Evolutionary conservation across 2,888 invertebrate species (phyloP).

Genomic region (Pardosa pseudoannulata): DNA sequence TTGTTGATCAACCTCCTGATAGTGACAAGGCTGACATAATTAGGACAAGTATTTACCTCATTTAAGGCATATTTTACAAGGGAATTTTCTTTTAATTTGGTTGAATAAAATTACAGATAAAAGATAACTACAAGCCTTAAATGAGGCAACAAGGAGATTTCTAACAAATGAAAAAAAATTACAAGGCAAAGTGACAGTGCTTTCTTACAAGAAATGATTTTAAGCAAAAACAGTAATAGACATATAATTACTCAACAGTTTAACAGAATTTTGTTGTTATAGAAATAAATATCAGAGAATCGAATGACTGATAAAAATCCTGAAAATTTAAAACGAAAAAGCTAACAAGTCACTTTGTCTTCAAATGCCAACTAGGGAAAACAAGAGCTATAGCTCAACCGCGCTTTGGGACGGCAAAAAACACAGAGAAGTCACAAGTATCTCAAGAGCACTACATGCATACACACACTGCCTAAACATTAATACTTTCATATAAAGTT

Average conservation of each 20-base stretch:
- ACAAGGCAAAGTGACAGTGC: constrained; percentile 61
- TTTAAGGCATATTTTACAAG: constrained; percentile 50
- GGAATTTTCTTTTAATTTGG: constrained; percentile 2
- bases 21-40: constrained; percentile 64
- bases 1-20: constrained; percentile 69
- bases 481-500: constrained; percentile 68
- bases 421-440: constrained; percentile 66
- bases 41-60: constrained; percentile 63
- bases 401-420: constrained; percentile 72
- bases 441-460: constrained; percentile 68
- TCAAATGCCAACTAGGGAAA: constrained; percentile 67
- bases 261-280: too few relatives aligned
- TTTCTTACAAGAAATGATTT: neutral
- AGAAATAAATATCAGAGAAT: too few relatives aligned
- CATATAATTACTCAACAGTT: neutral
- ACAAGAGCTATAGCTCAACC: constrained; percentile 60
- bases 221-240: constrained; percentile 2
- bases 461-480: constrained; percentile 63
- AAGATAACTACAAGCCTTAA: constrained; percentile 45
- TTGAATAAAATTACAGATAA: constrained; percentile 23
- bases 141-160: constrained; percentile 52
- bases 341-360: constrained; percentile 59
- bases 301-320: too few relatives aligned
- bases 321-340: too few relatives aligned
- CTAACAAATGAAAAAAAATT: constrained; percentile 41